Conservation (phyloP, 1,140 invertebrate genomes). For the Zelostemma sp. region DNA sequence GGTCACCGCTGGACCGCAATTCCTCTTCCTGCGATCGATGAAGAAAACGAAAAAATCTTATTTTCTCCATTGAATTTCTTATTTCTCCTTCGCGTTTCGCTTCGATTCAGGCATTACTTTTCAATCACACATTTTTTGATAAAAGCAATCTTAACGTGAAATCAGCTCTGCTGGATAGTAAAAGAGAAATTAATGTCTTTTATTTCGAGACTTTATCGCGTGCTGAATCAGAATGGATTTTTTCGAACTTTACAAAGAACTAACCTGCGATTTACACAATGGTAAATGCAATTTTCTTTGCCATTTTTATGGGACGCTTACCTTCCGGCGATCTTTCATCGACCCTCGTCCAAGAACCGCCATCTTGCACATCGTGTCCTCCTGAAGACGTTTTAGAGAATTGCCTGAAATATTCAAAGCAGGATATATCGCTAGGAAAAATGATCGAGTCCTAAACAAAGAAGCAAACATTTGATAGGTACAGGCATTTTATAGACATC, state of each 20-base stretch:
- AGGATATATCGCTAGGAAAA: too few relatives aligned
- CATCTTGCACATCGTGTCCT: constrained; percentile 96
- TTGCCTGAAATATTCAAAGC: too few relatives aligned
- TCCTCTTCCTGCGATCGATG: constrained; percentile 83
- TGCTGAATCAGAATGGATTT: not conserved
- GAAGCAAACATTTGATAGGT: too few relatives aligned
- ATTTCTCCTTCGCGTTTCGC: not conserved
- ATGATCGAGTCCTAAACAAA: too few relatives aligned
- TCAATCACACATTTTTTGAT: too few relatives aligned
- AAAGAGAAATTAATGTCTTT: too few relatives aligned
- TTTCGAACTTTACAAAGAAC: constrained; percentile 2
- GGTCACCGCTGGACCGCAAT: constrained; percentile 85
- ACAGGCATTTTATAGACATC: too few relatives aligned
- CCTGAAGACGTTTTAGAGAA: constrained; percentile 91
- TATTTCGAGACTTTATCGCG: too few relatives aligned
- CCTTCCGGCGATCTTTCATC: constrained; percentile 93
- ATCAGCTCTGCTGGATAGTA: too few relatives aligned
- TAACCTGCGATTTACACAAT: constrained; percentile 34
- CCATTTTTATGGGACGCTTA: constrained; percentile 61
- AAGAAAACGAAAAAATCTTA: constrained; percentile 23
- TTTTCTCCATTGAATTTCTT: not conserved
- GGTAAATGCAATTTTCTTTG: constrained; percentile 38
- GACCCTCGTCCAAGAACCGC: constrained; percentile 93
- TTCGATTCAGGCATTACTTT: not conserved
- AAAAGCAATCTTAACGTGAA: too few relatives aligned